phyloP scores from a whole-genome alignment of 2,888 invertebrate species.

The Plagodis dolabraria region DNA sequence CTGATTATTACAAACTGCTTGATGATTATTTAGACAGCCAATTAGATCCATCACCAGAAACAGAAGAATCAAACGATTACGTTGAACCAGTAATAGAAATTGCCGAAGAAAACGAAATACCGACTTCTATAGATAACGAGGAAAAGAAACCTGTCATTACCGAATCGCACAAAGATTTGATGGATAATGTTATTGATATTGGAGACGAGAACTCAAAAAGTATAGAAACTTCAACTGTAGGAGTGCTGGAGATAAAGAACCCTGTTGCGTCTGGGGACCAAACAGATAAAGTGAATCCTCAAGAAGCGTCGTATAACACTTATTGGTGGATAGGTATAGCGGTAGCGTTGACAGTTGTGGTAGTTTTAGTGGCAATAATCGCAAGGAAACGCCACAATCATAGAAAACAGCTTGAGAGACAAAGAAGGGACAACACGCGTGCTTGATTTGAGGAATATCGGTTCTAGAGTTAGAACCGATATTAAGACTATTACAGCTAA shows the following conservation, averaged over 20 bases:
- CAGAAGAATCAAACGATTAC: constrained; percentile 61
- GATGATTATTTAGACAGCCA: constrained; percentile 83
- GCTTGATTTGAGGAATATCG: constrained; percentile 84
- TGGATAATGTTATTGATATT: constrained; percentile 66
- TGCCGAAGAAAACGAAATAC: constrained; percentile 63
- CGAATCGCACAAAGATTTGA: constrained; percentile 44
- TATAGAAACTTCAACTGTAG: constrained; percentile 75
- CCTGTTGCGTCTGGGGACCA: constrained; percentile 63
- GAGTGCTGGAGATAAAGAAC: constrained; percentile 75
- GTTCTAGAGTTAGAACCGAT: constrained; percentile 76
- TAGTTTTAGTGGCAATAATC: constrained; percentile 73
- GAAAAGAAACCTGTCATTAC: constrained; percentile 33
- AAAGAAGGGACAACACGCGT: constrained; percentile 72
- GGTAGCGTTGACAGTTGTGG: constrained; percentile 70
- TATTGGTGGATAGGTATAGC: constrained; percentile 82
- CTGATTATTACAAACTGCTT: constrained; percentile 83
- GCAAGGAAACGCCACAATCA: constrained; percentile 80
- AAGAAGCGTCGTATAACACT: constrained; percentile 75
- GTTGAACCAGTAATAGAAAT: constrained; percentile 57
- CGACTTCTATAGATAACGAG: constrained; percentile 38
- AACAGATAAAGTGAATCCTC: constrained; percentile 52
- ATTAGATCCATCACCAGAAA: constrained; percentile 62
- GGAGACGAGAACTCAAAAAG: constrained; percentile 60
- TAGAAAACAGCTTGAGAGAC: constrained; percentile 76
- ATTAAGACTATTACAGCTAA: constrained; percentile 45